phyloP scores from a whole-genome alignment of 2,797 vertebrate genomes.

The Myripristis jacobus region DNA sequence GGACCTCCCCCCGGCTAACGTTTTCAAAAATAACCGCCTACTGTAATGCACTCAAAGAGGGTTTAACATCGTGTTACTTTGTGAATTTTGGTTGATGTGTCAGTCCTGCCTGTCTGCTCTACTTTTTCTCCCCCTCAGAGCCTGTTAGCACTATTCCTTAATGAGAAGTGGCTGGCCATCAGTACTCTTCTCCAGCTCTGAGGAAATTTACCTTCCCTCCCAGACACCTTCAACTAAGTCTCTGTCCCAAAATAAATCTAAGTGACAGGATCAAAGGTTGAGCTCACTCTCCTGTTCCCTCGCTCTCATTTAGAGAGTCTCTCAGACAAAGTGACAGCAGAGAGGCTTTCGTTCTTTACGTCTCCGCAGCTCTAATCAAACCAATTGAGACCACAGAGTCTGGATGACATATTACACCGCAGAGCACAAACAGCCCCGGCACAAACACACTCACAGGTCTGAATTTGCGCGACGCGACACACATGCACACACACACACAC shows the following conservation, averaged over 20 bases:
- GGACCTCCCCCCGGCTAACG: too few relatives aligned
- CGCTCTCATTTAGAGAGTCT: constrained; percentile 12
- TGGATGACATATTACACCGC: not conserved
- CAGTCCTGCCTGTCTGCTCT: not conserved
- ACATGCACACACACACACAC: constrained; percentile 74
- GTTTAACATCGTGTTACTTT: too few relatives aligned
- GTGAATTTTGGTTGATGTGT: not conserved
- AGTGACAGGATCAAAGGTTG: constrained; percentile 51
- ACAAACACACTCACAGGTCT: not conserved
- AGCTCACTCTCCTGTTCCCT: constrained; percentile 19
- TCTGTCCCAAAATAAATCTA: constrained; percentile 32
- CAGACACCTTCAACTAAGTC: constrained; percentile 20
- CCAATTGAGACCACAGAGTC: not conserved
- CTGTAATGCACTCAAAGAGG: too few relatives aligned
- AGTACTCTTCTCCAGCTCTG: constrained; percentile 23
- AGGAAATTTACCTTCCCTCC: constrained; percentile 40
- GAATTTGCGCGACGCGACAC: not conserved
- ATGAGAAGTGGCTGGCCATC: constrained; percentile 38
- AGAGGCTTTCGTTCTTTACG: not conserved
- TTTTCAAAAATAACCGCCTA: too few relatives aligned
- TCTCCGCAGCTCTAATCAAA: constrained; percentile 4
- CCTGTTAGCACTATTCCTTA: constrained; percentile 32
- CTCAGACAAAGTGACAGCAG: constrained; percentile 6
- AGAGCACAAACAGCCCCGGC: not conserved
- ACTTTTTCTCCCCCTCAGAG: constrained; percentile 15